Evolutionary conservation across 2,888 invertebrate species (phyloP), one percentile per base, ranked within the genome.

Genomic region (Dicycla oo): DNA sequence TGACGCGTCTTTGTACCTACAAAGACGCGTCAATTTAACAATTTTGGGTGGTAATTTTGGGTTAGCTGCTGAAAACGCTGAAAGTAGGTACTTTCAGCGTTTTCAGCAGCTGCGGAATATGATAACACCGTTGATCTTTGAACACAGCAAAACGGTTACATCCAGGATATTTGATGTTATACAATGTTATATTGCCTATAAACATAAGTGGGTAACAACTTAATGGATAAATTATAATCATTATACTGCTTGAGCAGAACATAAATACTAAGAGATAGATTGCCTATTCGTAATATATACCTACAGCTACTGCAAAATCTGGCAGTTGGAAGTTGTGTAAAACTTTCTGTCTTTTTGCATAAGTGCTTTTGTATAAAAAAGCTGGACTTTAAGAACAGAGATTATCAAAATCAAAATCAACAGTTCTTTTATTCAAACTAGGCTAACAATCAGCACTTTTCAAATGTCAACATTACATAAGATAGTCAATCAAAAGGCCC

Each of bases 131-230:
- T 61, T 61, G 20, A 30, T 20, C 26, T 26, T 26, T 51, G 30
- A 30, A 30, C 8, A 51, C 26, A 13, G 13, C 40, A 58, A 23
- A 64, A 57, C 38, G 34, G 13, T 38, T 38, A 23, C 23, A 20
- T 58, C 23, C 58, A 20, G 58, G 60, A 57, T 61, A n/a, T 49
- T 49, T 51, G 13, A 51, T 49, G 26, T 20, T 8, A 3, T 61
- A 61, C 26, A 61, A 61, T 30, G 47, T 51, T n/a, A 51, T 61
- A 30, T 61, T 20, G 26, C 20, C 49, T 30, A 49, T 49, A 61
- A 61, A 61, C 61, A 3, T 26, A 15, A 15, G 61, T 15, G 47
- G 47, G 3, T 26, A 49, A 49, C 61, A 61, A 30, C 20, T 15
- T 61, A 30, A 30, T 61, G 15, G 20, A 61, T 30, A 15, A 26